phyloP scores from a whole-genome alignment of 2,888 invertebrate genomes.

The Agrochola lychnidis region DNA sequence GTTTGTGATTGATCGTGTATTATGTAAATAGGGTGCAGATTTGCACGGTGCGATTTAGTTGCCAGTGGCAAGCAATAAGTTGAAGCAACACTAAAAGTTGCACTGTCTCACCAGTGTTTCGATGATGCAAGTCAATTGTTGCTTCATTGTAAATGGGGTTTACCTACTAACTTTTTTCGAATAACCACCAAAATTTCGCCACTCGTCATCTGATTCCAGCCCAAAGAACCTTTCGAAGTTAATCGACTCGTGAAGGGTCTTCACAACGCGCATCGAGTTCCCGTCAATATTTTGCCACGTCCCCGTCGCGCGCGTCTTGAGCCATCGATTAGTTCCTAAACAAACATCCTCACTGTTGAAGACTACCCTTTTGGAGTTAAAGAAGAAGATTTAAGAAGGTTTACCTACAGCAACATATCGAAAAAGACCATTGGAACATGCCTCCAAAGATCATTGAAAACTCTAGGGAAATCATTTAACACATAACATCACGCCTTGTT shows the following conservation, averaged over 20 bases:
- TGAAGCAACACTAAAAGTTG: background rate
- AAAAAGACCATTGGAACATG: background rate
- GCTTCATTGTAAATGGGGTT: background rate
- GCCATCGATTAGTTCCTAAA: constrained; percentile 67
- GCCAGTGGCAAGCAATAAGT: background rate
- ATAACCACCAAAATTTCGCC: background rate
- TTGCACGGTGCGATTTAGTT: background rate
- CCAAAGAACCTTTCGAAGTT: constrained; percentile 33
- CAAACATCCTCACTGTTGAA: constrained; percentile 50
- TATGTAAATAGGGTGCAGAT: background rate
- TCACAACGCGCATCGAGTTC: constrained; percentile 37
- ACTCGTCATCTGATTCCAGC: constrained; percentile 12
- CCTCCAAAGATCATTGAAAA: too few species aligned
- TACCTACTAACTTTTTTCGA: background rate
- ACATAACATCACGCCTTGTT: too few species aligned
- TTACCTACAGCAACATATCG: background rate
- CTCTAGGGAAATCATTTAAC: too few species aligned
- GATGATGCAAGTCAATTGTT: too few species aligned
- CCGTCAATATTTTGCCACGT: constrained; percentile 58
- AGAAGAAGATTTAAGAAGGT: constrained; percentile 6
- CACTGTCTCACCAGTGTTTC: too few species aligned
- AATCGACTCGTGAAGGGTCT: constrained; percentile 37
- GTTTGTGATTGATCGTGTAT: too few species aligned
- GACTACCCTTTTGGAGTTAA: constrained; percentile 23
- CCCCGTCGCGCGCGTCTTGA: constrained; percentile 45